phyloP scores from a whole-genome alignment of 35 echinoderm and acorn worm genomes.

The Eucidaris tribuloides region DNA sequence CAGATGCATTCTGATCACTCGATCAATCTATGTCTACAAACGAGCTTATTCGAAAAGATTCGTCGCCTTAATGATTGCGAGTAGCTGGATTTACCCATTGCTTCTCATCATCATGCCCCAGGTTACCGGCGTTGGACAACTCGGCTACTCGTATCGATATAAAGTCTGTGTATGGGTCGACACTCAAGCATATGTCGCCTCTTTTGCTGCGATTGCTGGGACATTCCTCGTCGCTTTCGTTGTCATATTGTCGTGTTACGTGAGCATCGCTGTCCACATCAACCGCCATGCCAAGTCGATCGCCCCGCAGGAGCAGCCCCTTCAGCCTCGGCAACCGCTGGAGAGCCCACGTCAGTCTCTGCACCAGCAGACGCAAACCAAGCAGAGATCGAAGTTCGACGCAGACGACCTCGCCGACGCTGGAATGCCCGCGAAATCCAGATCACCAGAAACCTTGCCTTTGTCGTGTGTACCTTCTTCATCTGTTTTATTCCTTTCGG shows the following conservation, averaged over 20 bases:
- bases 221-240: background rate
- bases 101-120: constrained; percentile 42
- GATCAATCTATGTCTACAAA: background rate
- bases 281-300: constrained; percentile 12
- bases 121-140: constrained; percentile 34
- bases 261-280: constrained; percentile 25
- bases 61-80: constrained; percentile 32
- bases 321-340: too few species aligned
- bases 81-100: constrained; percentile 56
- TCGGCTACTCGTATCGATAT: constrained; percentile 61
- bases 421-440: constrained; percentile 40
- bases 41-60: constrained; percentile 5
- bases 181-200: background rate
- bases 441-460: constrained; percentile 62
- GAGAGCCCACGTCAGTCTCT: background rate
- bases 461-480: constrained; percentile 44
- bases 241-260: constrained; percentile 1
- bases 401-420: background rate
- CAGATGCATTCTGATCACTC: constrained; percentile 53
- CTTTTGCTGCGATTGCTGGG: background rate
- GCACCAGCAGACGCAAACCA: too few species aligned
- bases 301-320: background rate
- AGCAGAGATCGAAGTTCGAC: background rate
- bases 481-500: constrained; percentile 45
- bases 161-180: constrained; percentile 36